Evolutionary conservation across 2,888 invertebrate species (phyloP), one percentile per base, ranked within the genome.

Genomic region (Agrilus mali): DNA sequence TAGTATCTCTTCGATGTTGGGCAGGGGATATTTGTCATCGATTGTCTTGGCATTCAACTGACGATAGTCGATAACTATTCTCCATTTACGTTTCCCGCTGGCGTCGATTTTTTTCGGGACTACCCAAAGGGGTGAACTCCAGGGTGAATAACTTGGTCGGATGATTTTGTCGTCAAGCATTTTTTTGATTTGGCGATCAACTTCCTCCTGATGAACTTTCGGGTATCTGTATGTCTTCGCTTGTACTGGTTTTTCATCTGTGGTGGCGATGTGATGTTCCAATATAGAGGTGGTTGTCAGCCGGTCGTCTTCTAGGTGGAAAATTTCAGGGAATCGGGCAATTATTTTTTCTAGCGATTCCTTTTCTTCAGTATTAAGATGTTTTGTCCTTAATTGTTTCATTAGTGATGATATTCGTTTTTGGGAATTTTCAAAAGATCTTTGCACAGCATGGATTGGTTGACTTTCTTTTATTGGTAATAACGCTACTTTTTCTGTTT

Each of bases 1-100:
- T 34, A 55, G 31, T 35, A 54, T 54, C n/a, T 53, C 48, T 6
- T 37, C 37, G 7, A 55, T 51, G 22, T 50, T 51, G 7, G 55
- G 53, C 7, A 56, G 38, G 4, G 53, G 53, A 34, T 50, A 51
- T 12, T 27, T 33, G 41, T 61, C 61, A 3, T 50, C 54, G 4
- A 58, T 47, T 1, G 60, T 60, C 31, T 47, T 49, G 16, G 58
- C 53, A 42, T 61, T 63, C 40, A 63, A 42, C 48, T 57, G 54
- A 14, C 60, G 38, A 44, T 59, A 64, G 42, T 65, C 61, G 2
- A 61, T 54, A 7, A 65, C 64, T 17, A 64, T 47, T 27, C 60
- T 46, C 54, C 52, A 60, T 50, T 54, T 50, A n/a, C 43, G 42
- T 44, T 55, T n/a, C 49, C 13, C 55, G 3, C 51, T 44, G 6